Percentiles rank a stretch among this genome's conserved stretches.
phyloP scores from a whole-genome alignment of 2,888 invertebrate genomes.

The Reticulitermes lucifugus region DNA sequence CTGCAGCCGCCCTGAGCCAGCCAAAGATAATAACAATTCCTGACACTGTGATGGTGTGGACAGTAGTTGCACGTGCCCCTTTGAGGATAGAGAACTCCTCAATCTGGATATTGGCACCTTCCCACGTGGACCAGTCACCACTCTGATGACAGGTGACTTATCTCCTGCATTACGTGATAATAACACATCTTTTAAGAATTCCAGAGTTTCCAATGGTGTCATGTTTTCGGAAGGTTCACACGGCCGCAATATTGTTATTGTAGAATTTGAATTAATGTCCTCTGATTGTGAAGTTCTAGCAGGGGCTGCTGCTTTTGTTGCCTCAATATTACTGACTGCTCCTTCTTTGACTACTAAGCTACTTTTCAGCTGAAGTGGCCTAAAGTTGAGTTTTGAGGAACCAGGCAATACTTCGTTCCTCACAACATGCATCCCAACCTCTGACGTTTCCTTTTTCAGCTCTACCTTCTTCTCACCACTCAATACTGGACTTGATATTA shows the following conservation, averaged over 20 bases:
- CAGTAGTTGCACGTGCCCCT: no score
- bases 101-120: conserved; percentile 13
- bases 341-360: not conserved
- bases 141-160: not conserved
- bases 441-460: no score
- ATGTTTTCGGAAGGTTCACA: not conserved
- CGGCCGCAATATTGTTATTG: not conserved
- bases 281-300: not conserved
- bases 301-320: not conserved
- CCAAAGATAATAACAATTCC: no score
- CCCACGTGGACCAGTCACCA: not conserved
- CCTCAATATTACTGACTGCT: not conserved
- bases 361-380: not conserved
- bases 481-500: no score
- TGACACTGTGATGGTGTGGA: no score
- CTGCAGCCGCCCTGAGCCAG: no score
- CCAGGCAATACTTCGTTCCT: no score
- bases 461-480: no score
- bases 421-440: no score
- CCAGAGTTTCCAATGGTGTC: not conserved
- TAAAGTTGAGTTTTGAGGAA: not conserved
- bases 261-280: not conserved
- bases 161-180: not conserved
- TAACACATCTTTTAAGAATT: not conserved
- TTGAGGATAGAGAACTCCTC: not conserved